Percentiles rank a stretch among this genome's conserved stretches.
Evolutionary conservation across 2,797 vertebrate genomes (phyloP).

Genomic region (Dallia pectoralis): DNA sequence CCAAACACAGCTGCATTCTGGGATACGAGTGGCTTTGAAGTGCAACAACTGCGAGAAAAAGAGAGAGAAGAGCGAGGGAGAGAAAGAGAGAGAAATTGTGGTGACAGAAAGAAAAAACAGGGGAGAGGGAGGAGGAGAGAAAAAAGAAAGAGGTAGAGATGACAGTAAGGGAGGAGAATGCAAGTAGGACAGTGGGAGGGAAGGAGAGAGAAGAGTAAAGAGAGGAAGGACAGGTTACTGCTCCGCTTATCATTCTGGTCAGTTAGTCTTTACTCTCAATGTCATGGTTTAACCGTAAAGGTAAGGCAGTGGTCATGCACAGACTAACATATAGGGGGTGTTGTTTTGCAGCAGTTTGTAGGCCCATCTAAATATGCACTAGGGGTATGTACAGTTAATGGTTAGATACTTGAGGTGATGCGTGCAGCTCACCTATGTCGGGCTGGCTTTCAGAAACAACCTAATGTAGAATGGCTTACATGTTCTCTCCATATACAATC

Average conservation of each 20-base stretch:
- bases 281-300: background rate
- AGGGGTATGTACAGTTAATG: background rate
- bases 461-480: background rate
- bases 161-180: background rate
- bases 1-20: conserved; percentile 9
- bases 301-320: background rate
- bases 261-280: background rate
- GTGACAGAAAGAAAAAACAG: background rate
- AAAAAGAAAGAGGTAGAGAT: background rate
- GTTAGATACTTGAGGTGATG: background rate
- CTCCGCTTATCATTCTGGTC: background rate
- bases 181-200: background rate
- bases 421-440: background rate
- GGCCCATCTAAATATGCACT: background rate
- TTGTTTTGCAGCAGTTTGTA: background rate
- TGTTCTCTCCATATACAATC: background rate
- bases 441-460: background rate
- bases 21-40: conserved; percentile 4
- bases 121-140: background rate
- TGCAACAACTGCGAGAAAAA: too few relatives aligned
- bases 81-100: background rate
- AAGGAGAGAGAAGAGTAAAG: background rate
- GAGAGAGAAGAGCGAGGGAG: background rate
- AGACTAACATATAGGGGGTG: background rate
- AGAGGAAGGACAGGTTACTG: background rate